These are phyloP conservation scores for Netta rufina DNA, from an alignment of 2,797 vertebrate species.

Conservation along the genomic window DNA sequence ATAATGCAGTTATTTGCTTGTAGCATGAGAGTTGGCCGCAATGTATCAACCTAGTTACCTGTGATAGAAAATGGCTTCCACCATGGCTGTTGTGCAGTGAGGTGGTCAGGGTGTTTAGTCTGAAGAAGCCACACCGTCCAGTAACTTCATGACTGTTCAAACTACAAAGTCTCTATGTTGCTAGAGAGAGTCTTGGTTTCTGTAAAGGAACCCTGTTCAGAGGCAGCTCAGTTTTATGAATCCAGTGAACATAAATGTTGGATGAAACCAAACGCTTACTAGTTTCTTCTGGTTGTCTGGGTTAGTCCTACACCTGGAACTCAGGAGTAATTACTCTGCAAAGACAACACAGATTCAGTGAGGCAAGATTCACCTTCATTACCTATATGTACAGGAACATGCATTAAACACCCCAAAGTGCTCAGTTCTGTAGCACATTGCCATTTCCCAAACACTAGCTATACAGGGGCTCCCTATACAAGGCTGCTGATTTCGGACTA, in stretches of 20 bases:
- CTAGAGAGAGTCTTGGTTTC: not conserved
- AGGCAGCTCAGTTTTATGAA: not conserved
- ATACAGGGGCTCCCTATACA: rapidly evolving
- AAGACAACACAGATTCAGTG: not conserved
- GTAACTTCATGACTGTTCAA: not conserved
- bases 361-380: not conserved
- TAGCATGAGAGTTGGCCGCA: not conserved
- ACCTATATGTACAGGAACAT: not conserved
- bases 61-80: not conserved
- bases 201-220: not conserved
- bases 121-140: not conserved
- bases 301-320: not conserved
- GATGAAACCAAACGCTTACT: not conserved
- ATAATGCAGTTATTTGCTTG: not conserved
- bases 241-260: not conserved
- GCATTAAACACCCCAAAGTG: not conserved
- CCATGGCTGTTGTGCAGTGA: not conserved
- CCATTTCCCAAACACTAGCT: not conserved
- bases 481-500: not conserved
- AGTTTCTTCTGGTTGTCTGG: not conserved
- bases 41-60: not conserved
- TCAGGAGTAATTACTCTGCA: not conserved
- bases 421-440: not conserved
- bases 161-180: not conserved
- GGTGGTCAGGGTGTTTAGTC: not conserved